Evolutionary conservation across 2,797 vertebrate species (phyloP), one percentile per base, ranked within the genome.

Genomic region (Delichon dasypus): DNA sequence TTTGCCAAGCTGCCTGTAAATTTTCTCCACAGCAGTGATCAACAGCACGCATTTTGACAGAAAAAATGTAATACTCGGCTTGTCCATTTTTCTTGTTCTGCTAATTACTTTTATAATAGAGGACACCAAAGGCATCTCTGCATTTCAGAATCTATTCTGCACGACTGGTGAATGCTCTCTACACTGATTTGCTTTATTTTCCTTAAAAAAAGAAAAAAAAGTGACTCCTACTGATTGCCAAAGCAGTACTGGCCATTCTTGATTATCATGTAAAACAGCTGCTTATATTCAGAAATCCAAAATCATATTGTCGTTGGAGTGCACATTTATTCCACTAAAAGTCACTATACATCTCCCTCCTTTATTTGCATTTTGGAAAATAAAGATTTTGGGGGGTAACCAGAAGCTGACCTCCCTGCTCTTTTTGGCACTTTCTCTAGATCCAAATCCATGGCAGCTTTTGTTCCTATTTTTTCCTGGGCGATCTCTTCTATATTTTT

Each of bases 171-270:
- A 84, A 53, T 5, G 5, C 27, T 71, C 7, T n/a, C 80, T 57
- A 44, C 13, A 74, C 16, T 54, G 40, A 38, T 36, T 68, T 32
- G 16, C 14, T 78, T 65, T 66, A 9, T 90, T 72, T 40, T 62
- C 55, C 25, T 30, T 36, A n/a, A 79, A 82, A 85, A 78, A 74
- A 60, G 15, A 36, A 12, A 16, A 40, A 45, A 20, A 22, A 9
- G 4, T 17, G 4, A 4, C 16, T 18, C 15, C 12, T 38, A 10
- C 23, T 6, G 2, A 17, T n/a, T 53, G 4, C n/a, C 30, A 42
- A 50, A 58, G 38, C n/a, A 67, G 19, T 51, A 34, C 27, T 22
- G 27, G 14, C 16, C 27, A 21, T 81, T 84, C 27, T 14, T 29
- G 12, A 42, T 42, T 73, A 42, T 25, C n/a, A 47, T 10, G 40